phyloP scores from a whole-genome alignment of 1,140 invertebrate species.

The Belonocnema kinseyi region DNA sequence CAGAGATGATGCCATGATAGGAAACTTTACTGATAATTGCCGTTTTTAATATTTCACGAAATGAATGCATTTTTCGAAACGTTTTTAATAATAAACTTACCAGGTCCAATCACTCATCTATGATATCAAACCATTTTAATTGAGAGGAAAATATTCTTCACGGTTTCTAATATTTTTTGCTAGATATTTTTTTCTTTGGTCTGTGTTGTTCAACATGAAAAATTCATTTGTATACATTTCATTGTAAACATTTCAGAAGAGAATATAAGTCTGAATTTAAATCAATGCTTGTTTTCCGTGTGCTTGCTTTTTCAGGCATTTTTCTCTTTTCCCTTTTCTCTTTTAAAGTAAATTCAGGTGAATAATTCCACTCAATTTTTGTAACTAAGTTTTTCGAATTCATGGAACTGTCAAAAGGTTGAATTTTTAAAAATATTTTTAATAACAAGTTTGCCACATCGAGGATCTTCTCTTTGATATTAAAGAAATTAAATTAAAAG shows the following conservation, averaged over 20 bases:
- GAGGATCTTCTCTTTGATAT: background rate
- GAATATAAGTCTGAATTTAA: too few species aligned
- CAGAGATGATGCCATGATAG: background rate
- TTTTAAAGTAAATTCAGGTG: too few species aligned
- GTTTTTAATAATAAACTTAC: background rate
- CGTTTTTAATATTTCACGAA: background rate
- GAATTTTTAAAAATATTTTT: background rate
- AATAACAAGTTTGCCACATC: background rate
- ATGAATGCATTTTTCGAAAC: background rate
- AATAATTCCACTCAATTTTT: too few species aligned
- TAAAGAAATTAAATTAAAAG: background rate
- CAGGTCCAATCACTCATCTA: background rate
- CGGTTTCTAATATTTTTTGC: background rate
- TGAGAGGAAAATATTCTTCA: background rate
- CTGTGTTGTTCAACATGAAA: too few species aligned
- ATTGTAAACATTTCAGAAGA: too few species aligned
- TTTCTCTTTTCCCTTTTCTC: too few species aligned
- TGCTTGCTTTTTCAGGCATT: too few species aligned
- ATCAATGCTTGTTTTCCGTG: too few species aligned
- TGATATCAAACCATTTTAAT: background rate
- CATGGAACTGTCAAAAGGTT: background rate
- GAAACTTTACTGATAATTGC: background rate
- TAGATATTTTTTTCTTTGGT: too few species aligned
- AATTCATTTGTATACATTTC: too few species aligned
- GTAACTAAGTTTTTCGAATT: background rate